Percentiles rank a stretch among this genome's conserved stretches.
phyloP scores from a whole-genome alignment of 2,888 invertebrate genomes.

The Mongoloraphidia duomilia region DNA sequence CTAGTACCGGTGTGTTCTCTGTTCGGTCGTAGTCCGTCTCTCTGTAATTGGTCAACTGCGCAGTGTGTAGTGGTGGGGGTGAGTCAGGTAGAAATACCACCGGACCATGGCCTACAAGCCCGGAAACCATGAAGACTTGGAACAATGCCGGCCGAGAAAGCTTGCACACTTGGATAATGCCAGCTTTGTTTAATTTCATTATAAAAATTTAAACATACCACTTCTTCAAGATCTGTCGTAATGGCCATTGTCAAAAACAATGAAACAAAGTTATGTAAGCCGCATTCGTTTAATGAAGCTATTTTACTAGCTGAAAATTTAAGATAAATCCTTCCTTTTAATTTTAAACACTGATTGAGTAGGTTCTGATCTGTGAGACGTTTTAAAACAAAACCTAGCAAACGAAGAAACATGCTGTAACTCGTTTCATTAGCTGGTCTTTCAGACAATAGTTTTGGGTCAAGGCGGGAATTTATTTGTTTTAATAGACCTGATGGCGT shows the following conservation, averaged over 20 bases:
- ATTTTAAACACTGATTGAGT: constrained; percentile 11
- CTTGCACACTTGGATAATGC: not conserved
- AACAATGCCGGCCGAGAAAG: too few relatives aligned
- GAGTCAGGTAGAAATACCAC: too few relatives aligned
- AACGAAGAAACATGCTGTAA: constrained; percentile 15
- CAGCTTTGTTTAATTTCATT: too few relatives aligned
- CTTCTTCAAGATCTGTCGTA: constrained; percentile 27
- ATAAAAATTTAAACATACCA: constrained; percentile 21
- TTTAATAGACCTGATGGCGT: constrained; percentile 21
- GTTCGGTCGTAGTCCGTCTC: too few relatives aligned
- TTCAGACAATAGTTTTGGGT: constrained; percentile 21
- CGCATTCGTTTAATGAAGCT: constrained; percentile 35
- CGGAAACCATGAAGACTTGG: too few relatives aligned
- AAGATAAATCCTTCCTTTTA: constrained; percentile 35
- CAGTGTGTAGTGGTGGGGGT: too few relatives aligned
- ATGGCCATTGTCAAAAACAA: constrained; percentile 31
- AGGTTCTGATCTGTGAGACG: constrained; percentile 10
- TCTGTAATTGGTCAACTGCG: too few relatives aligned
- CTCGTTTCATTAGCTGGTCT: constrained; percentile 19
- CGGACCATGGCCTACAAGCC: too few relatives aligned
- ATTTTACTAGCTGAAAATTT: constrained; percentile 43
- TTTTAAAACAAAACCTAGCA: constrained; percentile 15
- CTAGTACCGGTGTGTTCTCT: too few relatives aligned
- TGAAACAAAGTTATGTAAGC: constrained; percentile 38
- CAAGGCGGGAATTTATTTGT: constrained; percentile 8